These are phyloP conservation scores for Acleris sparsana DNA, from an alignment of 2,888 invertebrate genomes.

Conservation along the genomic window DNA sequence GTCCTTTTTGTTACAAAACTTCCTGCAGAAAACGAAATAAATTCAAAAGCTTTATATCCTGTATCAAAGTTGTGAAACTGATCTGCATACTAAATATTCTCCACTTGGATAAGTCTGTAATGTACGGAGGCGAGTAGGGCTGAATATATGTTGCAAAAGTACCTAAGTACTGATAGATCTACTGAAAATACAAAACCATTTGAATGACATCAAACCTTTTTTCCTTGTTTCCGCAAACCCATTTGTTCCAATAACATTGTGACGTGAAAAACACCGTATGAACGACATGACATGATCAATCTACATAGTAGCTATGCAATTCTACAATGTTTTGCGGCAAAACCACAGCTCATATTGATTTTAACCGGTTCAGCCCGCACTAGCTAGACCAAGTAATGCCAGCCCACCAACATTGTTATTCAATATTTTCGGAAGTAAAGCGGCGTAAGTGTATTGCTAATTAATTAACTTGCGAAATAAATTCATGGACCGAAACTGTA, in stretches of 20 bases:
- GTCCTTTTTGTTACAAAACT: conserved; percentile 48
- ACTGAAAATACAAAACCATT: neutral
- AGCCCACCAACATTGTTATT: too few species aligned
- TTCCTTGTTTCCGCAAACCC: neutral
- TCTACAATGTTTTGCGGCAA: neutral
- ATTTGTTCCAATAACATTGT: neutral
- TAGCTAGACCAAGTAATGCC: too few species aligned
- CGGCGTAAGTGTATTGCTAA: too few species aligned
- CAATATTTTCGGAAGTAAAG: too few species aligned
- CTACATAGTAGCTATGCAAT: neutral
- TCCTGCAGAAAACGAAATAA: conserved; percentile 49
- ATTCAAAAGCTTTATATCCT: conserved; percentile 49
- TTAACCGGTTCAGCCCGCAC: neutral
- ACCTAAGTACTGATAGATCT: neutral
- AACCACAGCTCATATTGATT: neutral
- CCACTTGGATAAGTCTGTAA: conserved; percentile 39
- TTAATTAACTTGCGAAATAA: too few species aligned
- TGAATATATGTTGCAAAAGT: conserved; percentile 1
- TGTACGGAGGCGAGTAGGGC: conserved; percentile 8
- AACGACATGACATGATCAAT: neutral
- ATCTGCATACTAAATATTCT: conserved; percentile 58
- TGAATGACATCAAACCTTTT: neutral
- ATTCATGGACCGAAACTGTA: too few species aligned
- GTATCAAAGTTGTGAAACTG: conserved; percentile 51
- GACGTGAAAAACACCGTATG: too few species aligned